Evolutionary conservation across 2,113 vertebrate species (phyloP).

Genomic region (Marmota monax): DNA sequence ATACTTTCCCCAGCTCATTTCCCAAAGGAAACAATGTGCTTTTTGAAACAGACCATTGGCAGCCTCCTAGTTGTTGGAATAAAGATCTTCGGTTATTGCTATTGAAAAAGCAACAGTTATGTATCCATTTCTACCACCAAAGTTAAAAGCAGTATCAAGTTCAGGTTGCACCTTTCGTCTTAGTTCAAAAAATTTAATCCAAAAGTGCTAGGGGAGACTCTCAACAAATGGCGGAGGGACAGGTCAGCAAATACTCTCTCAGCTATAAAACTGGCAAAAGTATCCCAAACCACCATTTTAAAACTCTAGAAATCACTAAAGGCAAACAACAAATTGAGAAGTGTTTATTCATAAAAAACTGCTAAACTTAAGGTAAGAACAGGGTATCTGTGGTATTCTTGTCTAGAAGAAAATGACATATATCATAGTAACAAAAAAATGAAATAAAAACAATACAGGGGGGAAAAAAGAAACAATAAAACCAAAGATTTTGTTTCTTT

Average conservation of each 20-base stretch:
- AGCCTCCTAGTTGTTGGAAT: slow-evolving; percentile 9
- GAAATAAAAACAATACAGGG: background rate
- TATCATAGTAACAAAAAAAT: background rate
- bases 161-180: background rate
- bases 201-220: background rate
- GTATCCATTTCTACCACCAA: background rate
- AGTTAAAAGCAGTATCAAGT: slow-evolving; percentile 23
- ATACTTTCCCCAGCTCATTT: background rate
- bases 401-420: background rate
- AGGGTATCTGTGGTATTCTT: background rate
- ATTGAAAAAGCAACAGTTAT: slow-evolving; percentile 16
- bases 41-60: background rate
- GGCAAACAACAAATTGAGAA: background rate
- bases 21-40: background rate
- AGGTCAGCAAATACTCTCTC: background rate
- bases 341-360: background rate
- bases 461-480: background rate
- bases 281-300: background rate
- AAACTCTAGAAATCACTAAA: background rate
- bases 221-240: background rate
- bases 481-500: slow-evolving; percentile 22
- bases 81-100: slow-evolving; percentile 4
- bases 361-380: background rate
- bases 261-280: background rate
- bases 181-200: background rate